These are phyloP conservation scores for Champsocephalus esox DNA, from an alignment of 2,797 vertebrate genomes.

Conservation along the genomic window DNA sequence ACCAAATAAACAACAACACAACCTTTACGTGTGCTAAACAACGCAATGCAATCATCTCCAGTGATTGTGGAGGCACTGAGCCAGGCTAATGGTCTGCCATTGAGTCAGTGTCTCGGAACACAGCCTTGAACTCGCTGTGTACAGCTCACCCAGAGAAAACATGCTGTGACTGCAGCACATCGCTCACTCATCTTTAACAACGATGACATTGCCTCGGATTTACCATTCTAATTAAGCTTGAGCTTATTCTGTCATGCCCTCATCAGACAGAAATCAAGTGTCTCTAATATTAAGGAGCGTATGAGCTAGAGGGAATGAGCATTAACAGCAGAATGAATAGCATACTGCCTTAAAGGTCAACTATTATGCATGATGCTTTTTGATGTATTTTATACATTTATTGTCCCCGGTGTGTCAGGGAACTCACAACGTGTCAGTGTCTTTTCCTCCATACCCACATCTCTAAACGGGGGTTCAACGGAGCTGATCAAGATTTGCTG, in stretches of 20 bases:
- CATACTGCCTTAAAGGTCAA: neutral
- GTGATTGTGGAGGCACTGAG: constrained; percentile 13
- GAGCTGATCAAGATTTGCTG: too few species aligned
- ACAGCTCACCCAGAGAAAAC: neutral
- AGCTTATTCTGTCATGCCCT: constrained; percentile 2
- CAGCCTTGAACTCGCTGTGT: neutral
- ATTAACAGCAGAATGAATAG: neutral
- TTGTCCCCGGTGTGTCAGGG: too few species aligned
- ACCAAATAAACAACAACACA: constrained; percentile 1
- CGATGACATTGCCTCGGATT: neutral
- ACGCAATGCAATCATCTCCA: constrained; percentile 5
- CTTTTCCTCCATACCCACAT: too few species aligned
- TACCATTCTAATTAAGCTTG: constrained; percentile 7
- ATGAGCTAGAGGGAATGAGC: neutral
- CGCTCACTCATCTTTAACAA: neutral
- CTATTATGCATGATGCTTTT: too few species aligned
- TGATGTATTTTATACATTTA: too few species aligned
- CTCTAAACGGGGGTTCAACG: too few species aligned
- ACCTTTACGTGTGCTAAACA: neutral
- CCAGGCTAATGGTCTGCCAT: neutral
- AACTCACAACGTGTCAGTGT: too few species aligned
- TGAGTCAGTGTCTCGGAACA: neutral
- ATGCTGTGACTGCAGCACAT: neutral
- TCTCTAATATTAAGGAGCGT: neutral
- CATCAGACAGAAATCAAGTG: constrained; percentile 10